Base-by-base conservation (phyloP, 2,797 vertebrate species). In the Rhinatrema bivittatum region DNA sequence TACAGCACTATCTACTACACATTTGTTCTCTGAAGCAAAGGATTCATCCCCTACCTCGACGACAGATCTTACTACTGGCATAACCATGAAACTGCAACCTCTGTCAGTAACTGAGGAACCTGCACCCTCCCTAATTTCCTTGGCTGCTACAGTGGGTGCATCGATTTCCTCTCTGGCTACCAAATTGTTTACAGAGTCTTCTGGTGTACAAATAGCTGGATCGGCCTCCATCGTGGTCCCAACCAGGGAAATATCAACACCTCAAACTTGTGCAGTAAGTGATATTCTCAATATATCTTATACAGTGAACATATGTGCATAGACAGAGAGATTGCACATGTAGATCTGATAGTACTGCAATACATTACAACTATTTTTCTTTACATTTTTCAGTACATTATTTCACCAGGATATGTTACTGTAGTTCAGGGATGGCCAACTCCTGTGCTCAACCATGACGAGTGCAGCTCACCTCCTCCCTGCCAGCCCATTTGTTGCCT, bases 241-340 rank as follows among this genome's bases (percentile, higher is more conserved):
- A 16, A 42, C 69, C 18, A 26, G 2, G 29, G 57, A 62, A 42
- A 56, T 43, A 29, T 37, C 52, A 25, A 29, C 41, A 9, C 42
- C 58, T 10, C 57, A 52, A 10, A 10, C 56, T 25, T 86, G 84
- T 47, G 51, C 72, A 12, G 84, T 86, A 49, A 81, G 81, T 85
- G 56, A 34, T 5, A 4, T 21, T 27, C 7, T 2, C 32, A 29
- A 21, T 38, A 23, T 13, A n/a, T n/a, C n/a, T n/a, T n/a, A n/a
- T n/a, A n/a, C n/a, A n/a, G n/a, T n/a, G n/a, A n/a, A n/a, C n/a
- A n/a, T n/a, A n/a, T n/a, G n/a, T n/a, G n/a, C n/a, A n/a, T n/a
- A n/a, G n/a, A n/a, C n/a, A n/a, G n/a, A n/a, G n/a, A n/a, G n/a
- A n/a, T n/a, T n/a, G n/a, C n/a, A n/a, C n/a, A n/a, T n/a, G n/a